Evolutionary conservation across 2,113 vertebrate species (phyloP), one percentile per base, ranked within the genome.

Genomic region (Callaeas wilsoni): DNA sequence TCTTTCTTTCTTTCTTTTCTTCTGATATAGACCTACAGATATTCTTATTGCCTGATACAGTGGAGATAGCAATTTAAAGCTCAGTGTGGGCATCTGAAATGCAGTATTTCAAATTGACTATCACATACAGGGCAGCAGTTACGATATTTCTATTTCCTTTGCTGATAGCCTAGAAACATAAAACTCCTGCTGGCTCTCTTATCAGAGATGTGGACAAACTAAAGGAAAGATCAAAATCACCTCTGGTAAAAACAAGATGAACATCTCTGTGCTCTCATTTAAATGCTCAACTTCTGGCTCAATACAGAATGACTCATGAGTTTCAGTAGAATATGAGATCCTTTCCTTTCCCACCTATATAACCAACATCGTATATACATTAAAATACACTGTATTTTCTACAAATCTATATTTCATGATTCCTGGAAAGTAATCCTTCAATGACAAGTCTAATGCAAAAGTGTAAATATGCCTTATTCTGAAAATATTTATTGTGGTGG

Each of bases 151-250:
- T 93, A 68, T 96, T 97, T 97, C 79, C 42, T 95, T 78, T 96
- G 75, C 55, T 92, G 62, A 97, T 97, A 97, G 53, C 93, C 71
- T 93, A 96, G 86, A 97, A 96, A 97, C 71, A 97, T 92, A 90
- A 84, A 92, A 63, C 87, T 95, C 95, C 95, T 97, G 94, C 93
- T 97, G 96, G 27, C 52, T 95, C 41, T 96, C 79, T 96, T 97
- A 93, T 90, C 91, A 96, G 84, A 96, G 35, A 89, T 91, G 59
- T 93, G 88, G 94, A 97, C 89, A 97, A 96, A 97, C 80, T 79
- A 63, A 83, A 93, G 56, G 49, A 90, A 97, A 94, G 78, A 97
- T 95, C 84, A 97, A 96, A 89, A 95, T 93, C 44, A 81, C 42
- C 65, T 95, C 82, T 93, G 81, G 83, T 95, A 94, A 98, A 96